Evolutionary conservation across 2,888 invertebrate genomes (phyloP).

Genomic region (Margaritifera margaritifera): DNA sequence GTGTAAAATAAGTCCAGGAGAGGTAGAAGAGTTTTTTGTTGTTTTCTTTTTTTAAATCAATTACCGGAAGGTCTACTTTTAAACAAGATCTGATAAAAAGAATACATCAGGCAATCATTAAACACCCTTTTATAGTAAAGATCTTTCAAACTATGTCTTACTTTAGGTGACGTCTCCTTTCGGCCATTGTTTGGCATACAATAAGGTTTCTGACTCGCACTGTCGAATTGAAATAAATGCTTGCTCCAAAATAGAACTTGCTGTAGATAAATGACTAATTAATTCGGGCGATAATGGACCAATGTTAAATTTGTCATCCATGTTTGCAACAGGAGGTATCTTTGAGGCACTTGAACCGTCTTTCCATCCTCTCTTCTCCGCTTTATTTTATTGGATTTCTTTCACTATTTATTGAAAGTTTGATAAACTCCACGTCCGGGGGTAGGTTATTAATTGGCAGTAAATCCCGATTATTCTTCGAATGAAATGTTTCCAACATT

Average conservation of each 20-base stretch:
- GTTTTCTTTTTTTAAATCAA: too few relatives aligned
- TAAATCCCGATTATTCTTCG: slow-evolving; percentile 43
- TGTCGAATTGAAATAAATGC: too few relatives aligned
- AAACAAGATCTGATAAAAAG: too few relatives aligned
- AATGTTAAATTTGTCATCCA: slow-evolving; percentile 5
- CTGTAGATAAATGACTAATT: slow-evolving; percentile 11
- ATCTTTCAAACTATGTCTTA: too few relatives aligned
- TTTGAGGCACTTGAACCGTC: slow-evolving; percentile 5
- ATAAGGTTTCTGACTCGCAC: too few relatives aligned
- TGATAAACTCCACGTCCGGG: slow-evolving; percentile 42
- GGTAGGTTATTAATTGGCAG: slow-evolving; percentile 47
- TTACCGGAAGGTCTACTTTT: too few relatives aligned
- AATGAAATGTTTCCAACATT: slow-evolving; percentile 37
- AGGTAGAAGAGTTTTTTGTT: background rate
- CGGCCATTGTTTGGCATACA: too few relatives aligned
- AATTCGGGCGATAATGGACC: slow-evolving; percentile 7
- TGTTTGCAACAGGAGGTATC: slow-evolving; percentile 2
- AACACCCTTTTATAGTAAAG: too few relatives aligned
- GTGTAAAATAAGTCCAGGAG: slow-evolving; percentile 21
- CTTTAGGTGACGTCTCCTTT: too few relatives aligned
- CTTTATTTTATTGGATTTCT: slow-evolving; percentile 28
- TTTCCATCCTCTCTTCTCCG: slow-evolving; percentile 8
- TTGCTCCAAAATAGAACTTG: too few relatives aligned
- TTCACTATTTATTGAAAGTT: slow-evolving; percentile 45
- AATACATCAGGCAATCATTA: too few relatives aligned